Base-by-base conservation (phyloP, 1,140 invertebrate species). In the Carposina sasakii region DNA sequence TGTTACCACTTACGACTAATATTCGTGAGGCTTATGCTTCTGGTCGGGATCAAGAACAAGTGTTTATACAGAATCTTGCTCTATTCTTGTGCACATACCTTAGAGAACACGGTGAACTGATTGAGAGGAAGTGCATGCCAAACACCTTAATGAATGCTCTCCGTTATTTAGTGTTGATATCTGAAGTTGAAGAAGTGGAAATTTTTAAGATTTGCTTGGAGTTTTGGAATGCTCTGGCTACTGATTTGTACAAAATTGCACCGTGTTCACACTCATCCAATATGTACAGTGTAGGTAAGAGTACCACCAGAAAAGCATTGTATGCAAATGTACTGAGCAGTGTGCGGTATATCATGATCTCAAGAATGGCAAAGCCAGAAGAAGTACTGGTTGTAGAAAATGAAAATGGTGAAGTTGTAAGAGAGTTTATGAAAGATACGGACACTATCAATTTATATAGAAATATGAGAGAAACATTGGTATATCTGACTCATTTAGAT, bases 361-460 rank as follows among this genome's bases (percentile, higher is more conserved):
- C 95, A 33, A 90, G 98, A 62, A 99, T 99, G 98, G 98, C 98
- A 0, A 99, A 99, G 82, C 98, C 98, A 0, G 98, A 99, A 85
- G 98, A 99, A 88, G 98, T 99, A 4, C 88, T 99, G n/a, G 97
- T 99, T 44, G 98, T 99, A n/a, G 98, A 99, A 85, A 99, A 99
- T 89, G 98, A 99, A 81, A 98, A 99, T 85, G 98, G 98, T 20
- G 98, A 99, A 87, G 98, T 99, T 43, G 98, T 99, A 1, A 86
- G 98, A 39, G 98, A 99, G 83, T 98, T 99, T 74, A 99, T 99
- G 96, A 99, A 99, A 85, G 98, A 99, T 81, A 99, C 98, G 31
- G 98, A 99, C 87, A 96, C 98, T 8, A 99, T 99, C 59, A 98
- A 98, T 86, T 88, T 99, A 64, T 99, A 99, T 84, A 99, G 99